phyloP scores from a whole-genome alignment of 2,797 vertebrate genomes.

The Alcedo quadribrachys region DNA sequence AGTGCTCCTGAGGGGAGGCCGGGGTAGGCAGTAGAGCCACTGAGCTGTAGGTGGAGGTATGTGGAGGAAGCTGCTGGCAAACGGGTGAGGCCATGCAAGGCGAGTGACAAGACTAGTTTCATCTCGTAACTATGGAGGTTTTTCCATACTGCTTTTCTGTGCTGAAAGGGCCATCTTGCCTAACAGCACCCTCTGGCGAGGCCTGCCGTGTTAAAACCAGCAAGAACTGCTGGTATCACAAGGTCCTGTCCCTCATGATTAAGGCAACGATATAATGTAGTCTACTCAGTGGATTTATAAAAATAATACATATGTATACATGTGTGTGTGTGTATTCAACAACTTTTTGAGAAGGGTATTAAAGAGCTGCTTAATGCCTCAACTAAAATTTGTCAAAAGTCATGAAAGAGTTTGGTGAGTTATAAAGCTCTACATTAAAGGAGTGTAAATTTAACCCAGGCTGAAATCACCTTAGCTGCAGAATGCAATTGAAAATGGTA shows the following conservation, averaged over 20 bases:
- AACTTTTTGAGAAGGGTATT: background rate
- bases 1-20: background rate
- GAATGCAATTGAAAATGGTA: background rate
- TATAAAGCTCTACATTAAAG: background rate
- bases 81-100: background rate
- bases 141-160: background rate
- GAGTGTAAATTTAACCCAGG: background rate
- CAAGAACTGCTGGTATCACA: background rate
- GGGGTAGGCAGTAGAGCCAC: background rate
- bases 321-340: background rate
- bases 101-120: background rate
- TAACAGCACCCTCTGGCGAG: constrained; percentile 14
- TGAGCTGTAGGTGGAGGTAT: background rate
- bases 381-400: background rate
- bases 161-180: background rate
- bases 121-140: background rate
- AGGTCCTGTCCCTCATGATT: background rate
- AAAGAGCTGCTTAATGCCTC: background rate
- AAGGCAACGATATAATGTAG: background rate
- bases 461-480: background rate
- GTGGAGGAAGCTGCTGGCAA: background rate
- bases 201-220: background rate
- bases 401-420: background rate
- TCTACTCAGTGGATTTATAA: background rate
- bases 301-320: background rate